Percentiles rank a stretch among this genome's conserved stretches.
Evolutionary conservation across 2,797 vertebrate genomes (phyloP).

Genomic region (Poecile montanus): DNA sequence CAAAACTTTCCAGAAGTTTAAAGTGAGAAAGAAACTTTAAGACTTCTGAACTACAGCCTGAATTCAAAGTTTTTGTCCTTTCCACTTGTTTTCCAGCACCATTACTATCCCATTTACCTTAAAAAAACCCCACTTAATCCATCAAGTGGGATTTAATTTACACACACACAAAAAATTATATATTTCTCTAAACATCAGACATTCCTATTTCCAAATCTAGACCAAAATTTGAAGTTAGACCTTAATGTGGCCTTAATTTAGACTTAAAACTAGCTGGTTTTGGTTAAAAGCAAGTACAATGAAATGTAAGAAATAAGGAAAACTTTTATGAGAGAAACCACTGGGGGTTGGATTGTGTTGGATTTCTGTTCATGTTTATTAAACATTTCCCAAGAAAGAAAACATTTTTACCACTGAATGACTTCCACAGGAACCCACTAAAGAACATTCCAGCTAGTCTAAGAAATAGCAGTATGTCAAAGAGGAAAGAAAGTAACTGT

Average conservation of each 20-base stretch:
- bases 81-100: neutral
- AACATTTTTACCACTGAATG: slow-evolving; percentile 30
- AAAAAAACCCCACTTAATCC: neutral
- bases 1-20: slow-evolving; percentile 17
- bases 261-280: slow-evolving; percentile 31
- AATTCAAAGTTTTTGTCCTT: slow-evolving; percentile 11
- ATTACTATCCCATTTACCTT: neutral
- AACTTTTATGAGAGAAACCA: slow-evolving; percentile 47
- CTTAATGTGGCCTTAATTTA: slow-evolving; percentile 28
- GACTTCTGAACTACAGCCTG: neutral
- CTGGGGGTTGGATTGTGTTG: slow-evolving; percentile 3
- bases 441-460: neutral
- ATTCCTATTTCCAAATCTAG: slow-evolving; percentile 1
- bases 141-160: slow-evolving; percentile 24
- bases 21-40: neutral
- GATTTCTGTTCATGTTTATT: slow-evolving; percentile 50
- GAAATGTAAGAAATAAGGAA: slow-evolving; percentile 27
- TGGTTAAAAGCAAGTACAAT: slow-evolving; percentile 52
- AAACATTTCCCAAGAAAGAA: slow-evolving; percentile 57
- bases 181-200: neutral
- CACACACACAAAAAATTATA: neutral
- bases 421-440: slow-evolving; percentile 29
- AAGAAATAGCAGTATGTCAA: neutral
- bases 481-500: neutral
- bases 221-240: slow-evolving; percentile 28